Conservation (phyloP, 2,888 invertebrate species). For the Eudasyphora cyanicolor region DNA sequence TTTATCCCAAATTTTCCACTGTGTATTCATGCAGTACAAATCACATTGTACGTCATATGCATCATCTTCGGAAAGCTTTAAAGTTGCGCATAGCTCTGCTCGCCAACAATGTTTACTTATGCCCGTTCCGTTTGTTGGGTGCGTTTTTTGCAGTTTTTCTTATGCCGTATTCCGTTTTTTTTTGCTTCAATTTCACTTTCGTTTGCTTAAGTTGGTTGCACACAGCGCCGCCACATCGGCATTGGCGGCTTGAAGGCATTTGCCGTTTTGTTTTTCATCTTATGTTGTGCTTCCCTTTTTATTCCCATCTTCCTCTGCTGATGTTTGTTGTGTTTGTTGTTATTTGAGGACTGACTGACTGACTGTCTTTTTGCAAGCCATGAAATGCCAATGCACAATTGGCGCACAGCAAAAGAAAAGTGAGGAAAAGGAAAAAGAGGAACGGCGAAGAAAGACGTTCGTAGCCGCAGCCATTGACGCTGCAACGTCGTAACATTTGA, state of each 20-base stretch:
- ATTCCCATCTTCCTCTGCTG: not conserved
- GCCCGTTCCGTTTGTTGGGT: slow-evolving; percentile 15
- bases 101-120: slow-evolving; percentile 25
- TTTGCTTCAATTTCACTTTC: slow-evolving; percentile 61
- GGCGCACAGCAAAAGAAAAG: slow-evolving; percentile 6
- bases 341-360: slow-evolving; percentile 21
- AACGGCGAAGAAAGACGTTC: too few relatives aligned
- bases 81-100: slow-evolving; percentile 49
- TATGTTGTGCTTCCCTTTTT: not conserved
- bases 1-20: too few relatives aligned
- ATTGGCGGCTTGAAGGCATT: slow-evolving; percentile 50
- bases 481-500: not conserved
- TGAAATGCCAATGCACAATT: slow-evolving; percentile 30
- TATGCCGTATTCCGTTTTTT: not conserved
- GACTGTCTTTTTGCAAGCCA: not conserved
- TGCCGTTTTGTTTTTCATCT: slow-evolving; percentile 25
- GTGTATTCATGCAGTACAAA: too few relatives aligned
- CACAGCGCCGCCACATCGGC: too few relatives aligned
- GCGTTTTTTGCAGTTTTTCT: slow-evolving; percentile 9
- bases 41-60: slow-evolving; percentile 24
- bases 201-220: slow-evolving; percentile 47
- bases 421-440: too few relatives aligned
- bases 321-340: not conserved
- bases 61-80: slow-evolving; percentile 47
- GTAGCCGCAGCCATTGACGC: too few relatives aligned